phyloP scores from a whole-genome alignment of 2,888 invertebrate species.

The Fragum whitleyi region DNA sequence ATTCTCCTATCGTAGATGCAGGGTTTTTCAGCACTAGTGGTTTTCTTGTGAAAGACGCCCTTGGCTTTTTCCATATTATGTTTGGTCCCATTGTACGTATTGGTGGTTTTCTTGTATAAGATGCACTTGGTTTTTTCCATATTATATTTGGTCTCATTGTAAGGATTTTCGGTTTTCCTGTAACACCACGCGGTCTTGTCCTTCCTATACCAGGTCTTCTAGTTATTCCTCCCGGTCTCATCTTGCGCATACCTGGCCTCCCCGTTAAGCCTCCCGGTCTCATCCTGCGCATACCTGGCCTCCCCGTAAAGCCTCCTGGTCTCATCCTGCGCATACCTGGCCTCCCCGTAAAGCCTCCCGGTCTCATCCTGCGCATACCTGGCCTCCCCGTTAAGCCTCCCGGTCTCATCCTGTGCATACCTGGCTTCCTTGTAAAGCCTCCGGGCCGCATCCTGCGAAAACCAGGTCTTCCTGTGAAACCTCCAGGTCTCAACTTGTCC shows the following conservation, averaged over 20 bases:
- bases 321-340: not conserved
- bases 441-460: not conserved
- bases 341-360: not conserved
- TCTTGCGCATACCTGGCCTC: not conserved
- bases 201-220: not conserved
- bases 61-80: no score
- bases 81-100: not conserved
- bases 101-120: no score
- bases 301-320: not conserved
- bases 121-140: not conserved
- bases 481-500: not conserved
- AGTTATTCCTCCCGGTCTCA: not conserved
- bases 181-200: not conserved
- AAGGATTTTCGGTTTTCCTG: not conserved
- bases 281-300: not conserved
- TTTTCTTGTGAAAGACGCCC: no score
- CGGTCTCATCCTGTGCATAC: no score
- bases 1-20: no score
- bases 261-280: not conserved
- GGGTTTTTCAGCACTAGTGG: no score
- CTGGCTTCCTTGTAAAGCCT: no score
- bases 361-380: no score
- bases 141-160: not conserved
- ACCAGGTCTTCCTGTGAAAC: not conserved
- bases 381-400: no score